Conservation (phyloP, 2,888 invertebrate genomes). For the Drosophila siamana region DNA sequence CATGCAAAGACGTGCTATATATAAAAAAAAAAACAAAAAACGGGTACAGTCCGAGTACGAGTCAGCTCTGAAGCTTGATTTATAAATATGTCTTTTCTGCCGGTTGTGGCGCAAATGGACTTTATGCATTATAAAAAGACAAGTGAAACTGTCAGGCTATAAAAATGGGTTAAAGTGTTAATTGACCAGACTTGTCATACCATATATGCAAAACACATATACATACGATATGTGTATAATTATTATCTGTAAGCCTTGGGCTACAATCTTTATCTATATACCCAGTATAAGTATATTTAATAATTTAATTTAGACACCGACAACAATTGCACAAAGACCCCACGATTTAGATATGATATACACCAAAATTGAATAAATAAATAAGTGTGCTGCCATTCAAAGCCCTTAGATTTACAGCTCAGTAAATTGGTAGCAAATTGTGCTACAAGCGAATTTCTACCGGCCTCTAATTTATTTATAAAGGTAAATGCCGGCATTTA, state of each 20-base stretch:
- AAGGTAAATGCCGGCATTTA: constrained; percentile 69
- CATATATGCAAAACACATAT: constrained; percentile 4
- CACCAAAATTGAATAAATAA: constrained; percentile 55
- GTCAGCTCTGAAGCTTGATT: constrained; percentile 36
- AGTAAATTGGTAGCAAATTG: constrained; percentile 51
- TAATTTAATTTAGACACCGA: constrained; percentile 6
- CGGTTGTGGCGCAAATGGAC: constrained; percentile 24
- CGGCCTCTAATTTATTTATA: constrained; percentile 75
- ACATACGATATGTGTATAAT: not conserved
- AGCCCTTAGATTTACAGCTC: constrained; percentile 39
- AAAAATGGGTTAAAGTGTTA: constrained; percentile 37
- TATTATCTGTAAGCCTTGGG: constrained; percentile 24
- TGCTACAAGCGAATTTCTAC: constrained; percentile 42
- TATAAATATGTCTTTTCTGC: constrained; percentile 22
- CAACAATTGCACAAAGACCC: constrained; percentile 5
- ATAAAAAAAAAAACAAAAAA: too few species aligned
- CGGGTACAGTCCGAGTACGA: constrained; percentile 41
- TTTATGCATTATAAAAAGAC: constrained; percentile 17
- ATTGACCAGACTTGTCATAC: constrained; percentile 28
- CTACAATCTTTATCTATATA: constrained; percentile 16
- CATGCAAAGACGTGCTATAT: constrained; percentile 26
- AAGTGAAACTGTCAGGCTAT: constrained; percentile 26
- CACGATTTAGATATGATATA: constrained; percentile 22
- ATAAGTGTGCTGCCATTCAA: constrained; percentile 54
- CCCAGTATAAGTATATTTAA: constrained; percentile 10